Conservation (phyloP, 2,888 invertebrate genomes). For the Elmis aenea region DNA sequence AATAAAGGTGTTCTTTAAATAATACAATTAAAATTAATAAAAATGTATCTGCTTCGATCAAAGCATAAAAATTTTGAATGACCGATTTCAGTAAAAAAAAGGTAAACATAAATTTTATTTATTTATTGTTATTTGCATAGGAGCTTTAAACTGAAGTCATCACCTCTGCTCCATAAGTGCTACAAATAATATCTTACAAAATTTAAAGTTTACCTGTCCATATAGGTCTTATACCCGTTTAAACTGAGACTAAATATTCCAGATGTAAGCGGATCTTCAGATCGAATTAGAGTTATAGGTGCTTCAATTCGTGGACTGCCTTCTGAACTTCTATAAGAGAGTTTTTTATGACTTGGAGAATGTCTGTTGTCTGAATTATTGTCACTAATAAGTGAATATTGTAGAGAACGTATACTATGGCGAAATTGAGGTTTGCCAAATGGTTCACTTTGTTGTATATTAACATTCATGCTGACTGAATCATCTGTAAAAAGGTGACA, state of each 20-base stretch:
- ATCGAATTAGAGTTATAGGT: conserved; percentile 23
- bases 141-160: no score
- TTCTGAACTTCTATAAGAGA: conserved; percentile 34
- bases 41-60: no score
- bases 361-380: conserved; percentile 31
- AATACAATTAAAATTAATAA: no score
- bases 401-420: conserved; percentile 39
- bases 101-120: no score
- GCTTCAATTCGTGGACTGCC: conserved; percentile 29
- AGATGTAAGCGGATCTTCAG: conserved; percentile 37
- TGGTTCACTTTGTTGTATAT: conserved; percentile 29
- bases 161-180: no score
- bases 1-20: no score
- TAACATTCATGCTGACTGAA: conserved; percentile 37
- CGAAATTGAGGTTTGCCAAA: conserved; percentile 37
- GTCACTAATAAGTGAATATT: conserved; percentile 32
- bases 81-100: no score
- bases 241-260: conserved; percentile 39
- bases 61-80: no score
- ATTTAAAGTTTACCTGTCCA: conserved; percentile 40
- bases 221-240: conserved; percentile 40
- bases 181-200: conserved; percentile 8
- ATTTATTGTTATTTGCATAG: no score
- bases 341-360: conserved; percentile 29
- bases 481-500: conserved; percentile 37